Evolutionary conservation across 2,888 invertebrate species (phyloP), one percentile per base, ranked within the genome.

Genomic region (Geotrupes spiniger): DNA sequence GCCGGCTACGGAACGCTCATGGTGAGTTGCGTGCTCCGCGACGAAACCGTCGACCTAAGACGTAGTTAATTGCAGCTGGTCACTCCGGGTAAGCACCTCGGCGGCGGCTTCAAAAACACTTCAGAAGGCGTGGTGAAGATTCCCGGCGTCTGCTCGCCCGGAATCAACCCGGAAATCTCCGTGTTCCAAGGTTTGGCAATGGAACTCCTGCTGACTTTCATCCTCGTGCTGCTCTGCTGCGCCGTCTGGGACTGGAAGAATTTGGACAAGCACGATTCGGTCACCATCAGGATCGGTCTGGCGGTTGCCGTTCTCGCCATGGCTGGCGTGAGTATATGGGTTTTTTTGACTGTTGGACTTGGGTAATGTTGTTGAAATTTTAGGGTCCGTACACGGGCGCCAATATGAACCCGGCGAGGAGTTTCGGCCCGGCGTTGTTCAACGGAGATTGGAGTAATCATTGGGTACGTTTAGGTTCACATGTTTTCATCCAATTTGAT

Each of bases 211-310:
- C 74, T 84, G n/a, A 84, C 89, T 0, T 73, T 77, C 2, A 77
- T 84, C 0, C 71, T 90, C 25, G 76, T 81, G 16, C 74, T 87
- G 38, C 74, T 87, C 25, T 81, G 81, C 51, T 87, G 87, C 62
- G 82, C 82, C 0, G 74, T 85, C 5, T 87, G 86, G 85, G 89
- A 90, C 68, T 79, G 82, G 8, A 75, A 83, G 48, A 85, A 87
- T 63, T 67, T 74, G 11, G 74, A 76, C 36, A 83, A 82, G 60
- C 78, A 80, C 36, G 88, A 88, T 53, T 83, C 85, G 0, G 72
- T 76, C 1, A 67, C 87, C 0, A 72, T 89, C 15, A 82, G 82
- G 60, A 85, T 87, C 60, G 88, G 85, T 40, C 72, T 88, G 40
- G 75, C 83, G 1, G 76, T 89, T 49, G 72, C 79, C 11, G 84